Evolutionary conservation across 2,888 invertebrate species (phyloP).

Genomic region (Xylocampa areola): DNA sequence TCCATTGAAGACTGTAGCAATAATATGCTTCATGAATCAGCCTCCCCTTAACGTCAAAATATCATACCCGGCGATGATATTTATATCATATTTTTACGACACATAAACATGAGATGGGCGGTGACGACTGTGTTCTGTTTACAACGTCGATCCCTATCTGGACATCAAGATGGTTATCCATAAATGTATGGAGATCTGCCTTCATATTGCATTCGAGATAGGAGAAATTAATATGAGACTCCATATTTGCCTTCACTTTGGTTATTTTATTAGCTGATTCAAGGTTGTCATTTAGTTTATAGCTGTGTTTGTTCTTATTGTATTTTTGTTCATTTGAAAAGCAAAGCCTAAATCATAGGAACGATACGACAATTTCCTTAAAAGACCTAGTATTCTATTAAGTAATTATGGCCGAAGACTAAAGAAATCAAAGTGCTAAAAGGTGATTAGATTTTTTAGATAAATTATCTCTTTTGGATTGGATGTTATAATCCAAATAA

Average conservation of each 20-base stretch:
- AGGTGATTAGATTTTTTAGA: too few species aligned
- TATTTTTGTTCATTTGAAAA: too few species aligned
- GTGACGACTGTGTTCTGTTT: constrained; percentile 59
- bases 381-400: too few species aligned
- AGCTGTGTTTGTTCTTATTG: neutral
- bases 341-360: too few species aligned
- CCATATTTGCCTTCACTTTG: constrained; percentile 14
- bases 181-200: constrained; percentile 47
- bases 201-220: constrained; percentile 28
- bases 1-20: constrained; percentile 28
- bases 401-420: too few species aligned
- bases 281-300: neutral
- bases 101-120: constrained; percentile 67
- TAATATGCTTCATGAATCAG: constrained; percentile 30
- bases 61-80: constrained; percentile 56
- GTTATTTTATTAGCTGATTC: neutral
- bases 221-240: constrained; percentile 30
- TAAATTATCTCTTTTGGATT: too few species aligned
- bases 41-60: constrained; percentile 54
- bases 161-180: constrained; percentile 49
- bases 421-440: too few species aligned
- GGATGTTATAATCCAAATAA: too few species aligned
- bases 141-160: constrained; percentile 56
- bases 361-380: too few species aligned
- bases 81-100: constrained; percentile 67